A percentile compares a stretch with the other conserved stretches of the same genome.
phyloP scores from a whole-genome alignment of 2,888 invertebrate species.

The Bruchidius siliquastri region DNA sequence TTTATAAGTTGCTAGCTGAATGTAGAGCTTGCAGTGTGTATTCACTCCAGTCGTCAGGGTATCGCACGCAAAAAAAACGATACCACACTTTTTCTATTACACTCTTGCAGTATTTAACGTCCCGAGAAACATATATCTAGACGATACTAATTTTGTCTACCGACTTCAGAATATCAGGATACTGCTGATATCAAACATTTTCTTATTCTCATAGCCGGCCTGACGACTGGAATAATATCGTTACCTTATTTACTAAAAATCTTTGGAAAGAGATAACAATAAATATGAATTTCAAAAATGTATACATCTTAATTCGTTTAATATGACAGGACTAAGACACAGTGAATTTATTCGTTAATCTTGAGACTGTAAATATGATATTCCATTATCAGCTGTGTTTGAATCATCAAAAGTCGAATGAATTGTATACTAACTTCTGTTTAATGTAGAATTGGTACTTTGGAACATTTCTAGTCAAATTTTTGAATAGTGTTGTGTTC shows the following conservation, averaged over 20 bases:
- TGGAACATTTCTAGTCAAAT: too few relatives aligned
- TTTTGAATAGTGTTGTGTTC: too few relatives aligned
- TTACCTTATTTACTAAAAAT: constrained; percentile 46
- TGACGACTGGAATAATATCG: constrained; percentile 26
- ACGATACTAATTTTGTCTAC: too few relatives aligned
- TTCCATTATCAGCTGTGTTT: constrained; percentile 8
- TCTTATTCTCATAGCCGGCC: neutral
- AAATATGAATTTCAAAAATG: constrained; percentile 45
- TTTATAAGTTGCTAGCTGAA: neutral
- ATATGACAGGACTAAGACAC: constrained; percentile 52
- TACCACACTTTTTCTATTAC: neutral
- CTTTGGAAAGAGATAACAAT: constrained; percentile 51
- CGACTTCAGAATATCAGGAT: too few relatives aligned
- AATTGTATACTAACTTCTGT: too few relatives aligned
- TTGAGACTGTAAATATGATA: constrained; percentile 8
- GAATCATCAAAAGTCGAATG: constrained; percentile 5
- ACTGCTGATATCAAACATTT: neutral
- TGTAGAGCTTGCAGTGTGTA: neutral
- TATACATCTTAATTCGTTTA: constrained; percentile 21
- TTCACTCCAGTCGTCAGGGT: neutral
- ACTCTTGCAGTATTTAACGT: too few relatives aligned
- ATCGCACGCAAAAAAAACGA: neutral
- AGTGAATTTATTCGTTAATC: constrained; percentile 47
- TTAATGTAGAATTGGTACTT: too few relatives aligned
- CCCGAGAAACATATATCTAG: too few relatives aligned